These are phyloP conservation scores for Epinephelus malabaricus DNA, from an alignment of 2,797 vertebrate species.

Conservation along the genomic window DNA sequence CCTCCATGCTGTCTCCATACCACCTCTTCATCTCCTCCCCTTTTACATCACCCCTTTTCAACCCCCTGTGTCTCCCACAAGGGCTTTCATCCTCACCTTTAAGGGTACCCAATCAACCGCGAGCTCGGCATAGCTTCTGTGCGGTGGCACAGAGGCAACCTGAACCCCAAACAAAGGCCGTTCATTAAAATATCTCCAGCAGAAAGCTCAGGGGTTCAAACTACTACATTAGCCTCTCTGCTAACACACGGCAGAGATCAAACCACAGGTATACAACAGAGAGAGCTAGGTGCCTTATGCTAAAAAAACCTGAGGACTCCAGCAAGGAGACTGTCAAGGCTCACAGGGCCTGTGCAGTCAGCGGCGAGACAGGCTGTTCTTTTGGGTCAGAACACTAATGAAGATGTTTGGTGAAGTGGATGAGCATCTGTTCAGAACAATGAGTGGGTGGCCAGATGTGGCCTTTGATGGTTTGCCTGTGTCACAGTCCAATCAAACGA, in stretches of 20 bases:
- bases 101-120: conserved; percentile 80
- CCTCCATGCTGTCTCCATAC: conserved; percentile 72
- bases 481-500: conserved; percentile 74
- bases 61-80: conserved; percentile 72
- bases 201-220: conserved; percentile 74
- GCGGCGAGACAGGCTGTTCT: conserved; percentile 47
- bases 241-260: conserved; percentile 77
- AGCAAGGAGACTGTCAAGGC: conserved; percentile 58
- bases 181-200: conserved; percentile 89
- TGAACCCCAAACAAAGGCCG: conserved; percentile 82
- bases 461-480: conserved; percentile 73
- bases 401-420: conserved; percentile 64
- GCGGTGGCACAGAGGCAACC: conserved; percentile 71
- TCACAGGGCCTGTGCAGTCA: conserved; percentile 44
- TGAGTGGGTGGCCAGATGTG: conserved; percentile 73
- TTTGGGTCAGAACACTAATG: conserved; percentile 77
- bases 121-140: conserved; percentile 56
- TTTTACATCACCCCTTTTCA: conserved; percentile 70
- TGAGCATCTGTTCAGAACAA: conserved; percentile 71
- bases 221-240: conserved; percentile 75
- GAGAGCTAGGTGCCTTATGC: conserved; percentile 48
- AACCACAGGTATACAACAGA: conserved; percentile 66
- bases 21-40: conserved; percentile 74
- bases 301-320: conserved; percentile 61
- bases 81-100: conserved; percentile 83